Percentiles rank a stretch among this genome's conserved stretches.
These are phyloP conservation scores for Gymnopithys bicolor DNA, from an alignment of 2,797 vertebrate genomes.

Conservation along the genomic window DNA sequence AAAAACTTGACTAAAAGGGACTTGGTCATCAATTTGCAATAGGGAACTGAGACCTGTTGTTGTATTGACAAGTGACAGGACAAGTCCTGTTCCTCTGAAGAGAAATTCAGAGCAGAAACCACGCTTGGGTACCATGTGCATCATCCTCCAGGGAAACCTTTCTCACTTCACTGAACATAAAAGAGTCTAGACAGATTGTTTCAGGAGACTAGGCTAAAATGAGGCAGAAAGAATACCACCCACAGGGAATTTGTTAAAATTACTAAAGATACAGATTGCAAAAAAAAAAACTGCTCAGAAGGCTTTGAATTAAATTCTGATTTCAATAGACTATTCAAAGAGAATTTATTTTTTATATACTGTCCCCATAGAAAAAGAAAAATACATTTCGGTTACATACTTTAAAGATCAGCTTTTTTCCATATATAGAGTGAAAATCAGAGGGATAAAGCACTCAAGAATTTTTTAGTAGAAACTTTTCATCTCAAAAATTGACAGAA, in stretches of 20 bases:
- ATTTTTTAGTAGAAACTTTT: neutral
- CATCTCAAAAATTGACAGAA: neutral
- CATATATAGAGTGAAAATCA: neutral
- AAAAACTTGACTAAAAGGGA: neutral
- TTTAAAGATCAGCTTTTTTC: neutral
- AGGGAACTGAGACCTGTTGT: neutral
- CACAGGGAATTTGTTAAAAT: neutral
- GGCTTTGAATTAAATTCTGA: neutral
- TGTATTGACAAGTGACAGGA: neutral
- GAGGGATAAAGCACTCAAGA: neutral
- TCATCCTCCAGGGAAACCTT: neutral
- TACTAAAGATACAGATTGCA: neutral
- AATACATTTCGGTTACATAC: neutral
- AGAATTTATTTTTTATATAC: neutral
- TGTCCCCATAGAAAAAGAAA: neutral
- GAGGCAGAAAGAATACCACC: neutral
- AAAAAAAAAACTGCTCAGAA: neutral
- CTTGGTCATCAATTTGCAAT: neutral
- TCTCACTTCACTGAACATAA: neutral
- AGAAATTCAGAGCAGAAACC: neutral
- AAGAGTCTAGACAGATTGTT: conserved; percentile 15
- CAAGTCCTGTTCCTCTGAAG: neutral
- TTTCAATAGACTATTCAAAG: neutral
- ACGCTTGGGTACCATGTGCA: neutral
- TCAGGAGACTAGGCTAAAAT: conserved; percentile 6